These are phyloP conservation scores for Galeopsomyia nigrocyanea DNA, from an alignment of 2,888 invertebrate species.

Conservation along the genomic window DNA sequence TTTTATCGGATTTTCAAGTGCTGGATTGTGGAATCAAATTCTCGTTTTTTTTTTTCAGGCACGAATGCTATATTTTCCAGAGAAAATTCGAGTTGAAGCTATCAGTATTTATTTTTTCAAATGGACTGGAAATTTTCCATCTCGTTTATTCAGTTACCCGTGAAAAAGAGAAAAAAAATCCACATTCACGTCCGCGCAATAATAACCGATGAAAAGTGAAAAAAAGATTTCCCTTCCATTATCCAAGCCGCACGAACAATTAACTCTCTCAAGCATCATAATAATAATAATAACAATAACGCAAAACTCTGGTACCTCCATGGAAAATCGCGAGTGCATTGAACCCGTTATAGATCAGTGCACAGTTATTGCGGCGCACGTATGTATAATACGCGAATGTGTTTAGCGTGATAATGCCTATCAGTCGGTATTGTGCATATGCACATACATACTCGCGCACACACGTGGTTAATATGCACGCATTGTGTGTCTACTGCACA, in stretches of 20 bases:
- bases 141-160: no score
- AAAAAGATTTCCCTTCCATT: not conserved
- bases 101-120: no score
- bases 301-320: conserved; percentile 22
- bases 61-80: not conserved
- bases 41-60: not conserved
- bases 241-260: not conserved
- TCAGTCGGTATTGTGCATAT: conserved; percentile 24
- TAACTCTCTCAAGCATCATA: no score
- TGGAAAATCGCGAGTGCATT: conserved; percentile 48
- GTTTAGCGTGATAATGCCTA: conserved; percentile 31
- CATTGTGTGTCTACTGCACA: not conserved
- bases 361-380: conserved; percentile 44
- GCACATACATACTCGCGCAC: not conserved
- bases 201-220: no score
- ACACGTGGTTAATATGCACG: not conserved
- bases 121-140: no score
- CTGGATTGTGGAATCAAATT: no score
- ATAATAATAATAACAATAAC: no score
- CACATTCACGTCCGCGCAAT: no score
- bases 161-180: no score
- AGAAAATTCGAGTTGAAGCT: conserved; percentile 3
- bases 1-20: no score
- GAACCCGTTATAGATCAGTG: conserved; percentile 53
- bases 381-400: not conserved